Conservation (phyloP, 2,797 vertebrate genomes). For the Pterois miles region DNA sequence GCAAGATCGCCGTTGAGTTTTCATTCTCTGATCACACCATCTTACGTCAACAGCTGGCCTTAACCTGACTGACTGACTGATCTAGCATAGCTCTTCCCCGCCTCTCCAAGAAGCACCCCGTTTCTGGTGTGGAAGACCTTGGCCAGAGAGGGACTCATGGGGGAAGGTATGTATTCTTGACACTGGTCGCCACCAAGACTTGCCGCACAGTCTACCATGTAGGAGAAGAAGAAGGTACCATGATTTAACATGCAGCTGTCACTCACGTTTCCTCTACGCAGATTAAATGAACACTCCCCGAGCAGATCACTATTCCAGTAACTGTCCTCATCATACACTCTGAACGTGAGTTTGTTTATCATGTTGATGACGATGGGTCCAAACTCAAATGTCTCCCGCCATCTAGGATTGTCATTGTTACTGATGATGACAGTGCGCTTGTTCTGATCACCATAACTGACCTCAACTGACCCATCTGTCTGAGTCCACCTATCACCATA, state of each 20-base stretch:
- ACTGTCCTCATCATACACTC: slow-evolving; percentile 42
- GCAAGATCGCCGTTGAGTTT: background rate
- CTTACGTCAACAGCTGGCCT: background rate
- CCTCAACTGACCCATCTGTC: slow-evolving; percentile 57
- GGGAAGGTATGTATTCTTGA: slow-evolving; percentile 28
- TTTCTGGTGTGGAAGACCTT: slow-evolving; percentile 38
- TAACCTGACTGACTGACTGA: background rate
- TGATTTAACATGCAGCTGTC: slow-evolving; percentile 33
- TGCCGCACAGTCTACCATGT: slow-evolving; percentile 34
- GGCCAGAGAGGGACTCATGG: slow-evolving; percentile 22
- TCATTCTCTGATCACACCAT: background rate
- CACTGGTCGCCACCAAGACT: slow-evolving; percentile 43
- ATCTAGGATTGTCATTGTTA: slow-evolving; percentile 40
- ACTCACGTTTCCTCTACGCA: rapidly evolving
- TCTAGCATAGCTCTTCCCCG: too few species aligned
- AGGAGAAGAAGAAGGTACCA: slow-evolving; percentile 54
- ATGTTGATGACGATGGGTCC: slow-evolving; percentile 36
- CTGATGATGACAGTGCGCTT: background rate
- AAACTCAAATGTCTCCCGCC: slow-evolving; percentile 42
- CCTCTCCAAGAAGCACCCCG: slow-evolving; percentile 26
- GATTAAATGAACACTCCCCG: background rate
- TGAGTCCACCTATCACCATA: background rate
- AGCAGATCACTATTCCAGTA: slow-evolving; percentile 49
- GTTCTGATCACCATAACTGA: background rate
- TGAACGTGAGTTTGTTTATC: background rate